Percentiles rank a stretch among this genome's conserved stretches.
These are phyloP conservation scores for Nesogale talazaci DNA, from an alignment of 2,113 vertebrate genomes.

Conservation along the genomic window DNA sequence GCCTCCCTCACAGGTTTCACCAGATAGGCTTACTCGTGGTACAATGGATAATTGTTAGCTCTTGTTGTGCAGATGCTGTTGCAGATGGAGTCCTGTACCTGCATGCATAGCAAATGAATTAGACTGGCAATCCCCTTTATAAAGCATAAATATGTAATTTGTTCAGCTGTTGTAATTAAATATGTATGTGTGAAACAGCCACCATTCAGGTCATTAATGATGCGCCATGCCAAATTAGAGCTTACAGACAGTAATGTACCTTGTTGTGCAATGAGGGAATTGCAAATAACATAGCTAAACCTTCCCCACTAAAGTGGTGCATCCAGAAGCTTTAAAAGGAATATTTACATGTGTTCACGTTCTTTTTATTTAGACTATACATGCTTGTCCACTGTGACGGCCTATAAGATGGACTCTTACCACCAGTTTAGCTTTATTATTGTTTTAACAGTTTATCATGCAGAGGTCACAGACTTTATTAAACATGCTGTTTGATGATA, in stretches of 20 bases:
- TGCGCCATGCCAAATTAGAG: constrained; percentile 94
- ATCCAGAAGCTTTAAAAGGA: constrained; percentile 87
- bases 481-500: constrained; percentile 82
- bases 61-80: constrained; percentile 96
- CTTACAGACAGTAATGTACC: constrained; percentile 92
- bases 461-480: constrained; percentile 84
- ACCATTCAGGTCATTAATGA: constrained; percentile 97
- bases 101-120: constrained; percentile 96
- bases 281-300: constrained; percentile 89
- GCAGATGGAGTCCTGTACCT: constrained; percentile 98
- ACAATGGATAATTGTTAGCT: constrained; percentile 92
- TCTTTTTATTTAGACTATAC: constrained; percentile 88
- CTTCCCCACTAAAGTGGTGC: constrained; percentile 87
- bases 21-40: constrained; percentile 89
- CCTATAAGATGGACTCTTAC: constrained; percentile 80
- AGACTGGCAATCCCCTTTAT: constrained; percentile 94
- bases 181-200: constrained; percentile 98
- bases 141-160: constrained; percentile 99
- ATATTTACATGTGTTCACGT: constrained; percentile 88
- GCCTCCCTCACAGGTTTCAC: constrained; percentile 89
- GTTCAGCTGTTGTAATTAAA: constrained; percentile 99
- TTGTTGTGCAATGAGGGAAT: constrained; percentile 90
- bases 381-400: constrained; percentile 82
- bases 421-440: constrained; percentile 83
- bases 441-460: constrained; percentile 84